phyloP scores from a whole-genome alignment of 1,140 invertebrate genomes.

The Drosophila repletoides region DNA sequence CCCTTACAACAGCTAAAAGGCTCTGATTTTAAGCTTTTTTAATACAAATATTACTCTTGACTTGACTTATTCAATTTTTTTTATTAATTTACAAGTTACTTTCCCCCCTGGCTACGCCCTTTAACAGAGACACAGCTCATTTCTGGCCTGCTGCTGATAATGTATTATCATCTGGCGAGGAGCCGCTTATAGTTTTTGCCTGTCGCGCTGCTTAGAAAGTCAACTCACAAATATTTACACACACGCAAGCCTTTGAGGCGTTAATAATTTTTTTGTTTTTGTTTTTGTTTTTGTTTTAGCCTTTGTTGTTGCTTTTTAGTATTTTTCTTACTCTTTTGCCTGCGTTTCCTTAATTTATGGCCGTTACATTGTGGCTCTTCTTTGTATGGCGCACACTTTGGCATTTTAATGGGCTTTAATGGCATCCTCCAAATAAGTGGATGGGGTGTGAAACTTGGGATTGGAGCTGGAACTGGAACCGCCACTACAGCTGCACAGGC shows the following conservation, averaged over 20 bases:
- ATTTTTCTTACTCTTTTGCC: conserved; percentile 55
- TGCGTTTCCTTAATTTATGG: conserved; percentile 60
- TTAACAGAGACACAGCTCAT: conserved; percentile 42
- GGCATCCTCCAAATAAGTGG: conserved; percentile 32
- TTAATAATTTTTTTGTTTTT: conserved; percentile 58
- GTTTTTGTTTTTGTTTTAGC: conserved; percentile 11
- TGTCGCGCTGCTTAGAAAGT: conserved; percentile 19
- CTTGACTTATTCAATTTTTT: too few species aligned
- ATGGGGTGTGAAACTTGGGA: neutral
- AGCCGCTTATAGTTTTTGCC: conserved; percentile 36
- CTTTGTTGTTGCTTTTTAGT: conserved; percentile 15
- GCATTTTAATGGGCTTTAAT: conserved; percentile 76
- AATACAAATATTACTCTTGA: too few species aligned
- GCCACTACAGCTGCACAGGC: too few species aligned
- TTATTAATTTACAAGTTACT: too few species aligned
- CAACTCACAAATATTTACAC: conserved; percentile 28
- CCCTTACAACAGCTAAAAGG: too few species aligned
- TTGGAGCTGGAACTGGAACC: too few species aligned
- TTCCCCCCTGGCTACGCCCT: too few species aligned
- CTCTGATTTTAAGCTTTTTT: too few species aligned
- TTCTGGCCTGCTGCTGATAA: conserved; percentile 59
- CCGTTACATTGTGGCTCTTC: conserved; percentile 67
- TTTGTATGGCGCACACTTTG: conserved; percentile 55
- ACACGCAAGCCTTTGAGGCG: conserved; percentile 36
- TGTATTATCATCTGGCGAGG: conserved; percentile 47